Conservation (phyloP, 2,888 invertebrate species). For the Miltochrista miniata region DNA sequence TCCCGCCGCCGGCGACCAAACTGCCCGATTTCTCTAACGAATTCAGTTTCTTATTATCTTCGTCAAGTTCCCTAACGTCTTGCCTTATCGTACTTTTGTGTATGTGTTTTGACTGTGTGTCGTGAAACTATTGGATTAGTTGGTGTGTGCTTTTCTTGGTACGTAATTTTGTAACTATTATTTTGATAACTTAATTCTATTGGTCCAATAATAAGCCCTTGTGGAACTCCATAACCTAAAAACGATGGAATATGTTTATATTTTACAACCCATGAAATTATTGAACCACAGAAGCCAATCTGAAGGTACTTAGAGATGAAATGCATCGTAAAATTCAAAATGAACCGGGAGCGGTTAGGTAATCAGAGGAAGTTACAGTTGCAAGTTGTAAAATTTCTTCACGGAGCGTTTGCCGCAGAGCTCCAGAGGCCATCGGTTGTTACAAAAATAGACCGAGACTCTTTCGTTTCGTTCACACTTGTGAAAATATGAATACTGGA, state of each 20-base stretch:
- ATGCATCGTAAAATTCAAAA: constrained; percentile 28
- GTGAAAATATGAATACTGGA: constrained; percentile 75
- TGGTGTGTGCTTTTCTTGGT: constrained; percentile 44
- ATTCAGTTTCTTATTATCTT: constrained; percentile 66
- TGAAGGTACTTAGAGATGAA: constrained; percentile 15
- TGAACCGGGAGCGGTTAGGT: constrained; percentile 53
- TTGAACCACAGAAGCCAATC: constrained; percentile 17
- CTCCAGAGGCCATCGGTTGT: constrained; percentile 71
- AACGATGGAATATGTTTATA: constrained; percentile 6
- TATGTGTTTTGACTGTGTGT: constrained; percentile 62
- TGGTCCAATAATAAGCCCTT: constrained; percentile 26
- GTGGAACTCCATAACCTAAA: constrained; percentile 18
- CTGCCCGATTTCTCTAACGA: constrained; percentile 71
- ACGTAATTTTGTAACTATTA: constrained; percentile 34
- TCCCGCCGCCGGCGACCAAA: constrained; percentile 80
- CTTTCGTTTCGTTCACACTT: constrained; percentile 74
- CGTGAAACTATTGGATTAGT: constrained; percentile 67
- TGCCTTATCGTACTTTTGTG: constrained; percentile 50
- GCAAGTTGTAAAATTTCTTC: constrained; percentile 65
- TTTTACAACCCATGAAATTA: constrained; percentile 16
- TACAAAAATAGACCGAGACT: constrained; percentile 76
- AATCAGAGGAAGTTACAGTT: constrained; percentile 63
- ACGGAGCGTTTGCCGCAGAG: constrained; percentile 48
- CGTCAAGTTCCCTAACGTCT: constrained; percentile 69
- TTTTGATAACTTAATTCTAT: not conserved